These are phyloP conservation scores for Drosophila jambulina DNA, from an alignment of 1,140 invertebrate genomes.

Conservation along the genomic window DNA sequence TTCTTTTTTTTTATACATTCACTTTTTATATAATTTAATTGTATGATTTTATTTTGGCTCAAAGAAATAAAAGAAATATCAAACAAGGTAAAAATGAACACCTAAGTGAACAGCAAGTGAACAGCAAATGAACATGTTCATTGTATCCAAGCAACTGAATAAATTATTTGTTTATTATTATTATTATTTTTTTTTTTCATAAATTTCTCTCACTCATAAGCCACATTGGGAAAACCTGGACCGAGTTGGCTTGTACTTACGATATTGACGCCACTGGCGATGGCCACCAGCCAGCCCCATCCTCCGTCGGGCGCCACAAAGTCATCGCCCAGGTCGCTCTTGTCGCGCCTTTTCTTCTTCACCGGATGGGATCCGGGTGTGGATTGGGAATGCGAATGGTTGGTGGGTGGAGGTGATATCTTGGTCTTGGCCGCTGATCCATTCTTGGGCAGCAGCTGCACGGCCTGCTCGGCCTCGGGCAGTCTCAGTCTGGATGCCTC, in stretches of 20 bases:
- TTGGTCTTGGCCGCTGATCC: constrained; percentile 28
- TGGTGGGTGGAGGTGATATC: background rate
- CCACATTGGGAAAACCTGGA: background rate
- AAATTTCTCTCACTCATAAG: background rate
- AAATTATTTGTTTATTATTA: background rate
- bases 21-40: no score
- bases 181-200: no score
- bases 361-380: constrained; percentile 17
- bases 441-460: constrained; percentile 42
- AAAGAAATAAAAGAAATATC: no score
- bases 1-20: no score
- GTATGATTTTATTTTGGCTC: no score
- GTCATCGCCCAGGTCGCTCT: constrained; percentile 82
- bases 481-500: constrained; percentile 48
- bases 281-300: constrained; percentile 83
- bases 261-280: constrained; percentile 79
- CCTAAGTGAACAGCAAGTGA: no score
- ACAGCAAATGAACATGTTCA: background rate
- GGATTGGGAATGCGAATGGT: background rate
- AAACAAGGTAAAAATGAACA: no score
- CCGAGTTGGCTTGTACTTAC: constrained; percentile 47
- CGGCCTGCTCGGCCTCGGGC: constrained; percentile 43
- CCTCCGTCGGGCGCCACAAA: constrained; percentile 84
- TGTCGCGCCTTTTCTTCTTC: constrained; percentile 78
- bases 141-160: background rate